These are phyloP conservation scores for Paradisaea rubra DNA, from an alignment of 2,113 vertebrate genomes.

Conservation along the genomic window DNA sequence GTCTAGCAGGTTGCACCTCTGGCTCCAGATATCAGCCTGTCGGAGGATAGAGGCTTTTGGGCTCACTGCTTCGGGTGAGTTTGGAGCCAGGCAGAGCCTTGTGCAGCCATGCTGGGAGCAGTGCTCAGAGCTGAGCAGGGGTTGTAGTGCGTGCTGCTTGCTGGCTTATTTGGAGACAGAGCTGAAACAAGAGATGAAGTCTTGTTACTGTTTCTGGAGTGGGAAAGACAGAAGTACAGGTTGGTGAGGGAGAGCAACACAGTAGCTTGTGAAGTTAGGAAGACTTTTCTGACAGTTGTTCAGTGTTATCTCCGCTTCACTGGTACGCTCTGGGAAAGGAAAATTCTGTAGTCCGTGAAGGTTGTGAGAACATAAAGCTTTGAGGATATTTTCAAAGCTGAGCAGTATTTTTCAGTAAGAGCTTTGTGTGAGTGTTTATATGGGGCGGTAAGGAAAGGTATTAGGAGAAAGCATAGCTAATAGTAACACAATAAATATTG, in stretches of 20 bases:
- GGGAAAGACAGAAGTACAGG: background rate
- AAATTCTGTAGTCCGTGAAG: background rate
- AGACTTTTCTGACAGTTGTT: background rate
- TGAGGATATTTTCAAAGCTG: background rate
- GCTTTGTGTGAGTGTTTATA: background rate
- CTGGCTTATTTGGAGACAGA: background rate
- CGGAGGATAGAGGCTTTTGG: background rate
- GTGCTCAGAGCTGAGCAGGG: background rate
- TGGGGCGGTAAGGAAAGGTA: background rate
- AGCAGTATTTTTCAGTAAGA: background rate
- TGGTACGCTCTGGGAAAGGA: background rate
- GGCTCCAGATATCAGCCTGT: background rate
- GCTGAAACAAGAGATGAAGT: background rate
- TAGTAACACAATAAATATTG: background rate
- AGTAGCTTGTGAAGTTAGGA: background rate
- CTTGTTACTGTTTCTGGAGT: background rate
- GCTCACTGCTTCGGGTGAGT: background rate
- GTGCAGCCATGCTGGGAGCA: background rate
- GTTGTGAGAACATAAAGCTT: background rate
- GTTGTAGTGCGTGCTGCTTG: background rate
- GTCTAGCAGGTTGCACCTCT: background rate
- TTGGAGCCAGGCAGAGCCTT: background rate
- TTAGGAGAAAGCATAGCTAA: background rate
- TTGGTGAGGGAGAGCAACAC: background rate
- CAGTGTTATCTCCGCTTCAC: background rate